phyloP scores from a whole-genome alignment of 2,113 vertebrate genomes.

The Lepus timidus region DNA sequence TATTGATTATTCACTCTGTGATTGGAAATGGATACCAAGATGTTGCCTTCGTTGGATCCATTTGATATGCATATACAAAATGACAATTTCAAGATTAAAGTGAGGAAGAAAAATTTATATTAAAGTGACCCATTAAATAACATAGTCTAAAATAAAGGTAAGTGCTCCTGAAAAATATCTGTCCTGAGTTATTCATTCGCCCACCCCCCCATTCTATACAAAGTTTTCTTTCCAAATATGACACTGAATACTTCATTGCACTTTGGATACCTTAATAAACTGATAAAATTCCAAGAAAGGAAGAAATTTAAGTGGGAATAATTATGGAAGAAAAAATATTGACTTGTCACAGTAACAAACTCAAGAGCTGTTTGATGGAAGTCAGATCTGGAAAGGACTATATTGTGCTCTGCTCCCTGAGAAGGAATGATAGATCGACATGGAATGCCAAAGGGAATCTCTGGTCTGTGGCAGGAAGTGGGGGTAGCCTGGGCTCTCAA shows the following conservation, averaged over 20 bases:
- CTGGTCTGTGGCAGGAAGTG: slow-evolving; percentile 9
- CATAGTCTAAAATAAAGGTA: slow-evolving; percentile 30
- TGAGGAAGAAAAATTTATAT: not conserved
- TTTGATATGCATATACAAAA: not conserved
- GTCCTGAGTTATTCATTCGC: not conserved
- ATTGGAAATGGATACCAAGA: not conserved
- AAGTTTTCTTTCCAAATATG: slow-evolving; percentile 8
- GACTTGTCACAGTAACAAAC: not conserved
- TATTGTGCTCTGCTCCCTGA: slow-evolving; percentile 29
- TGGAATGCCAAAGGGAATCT: not conserved
- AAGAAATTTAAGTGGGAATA: no score
- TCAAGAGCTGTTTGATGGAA: slow-evolving; percentile 37
- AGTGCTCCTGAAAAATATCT: slow-evolving; percentile 12
- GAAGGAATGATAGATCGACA: not conserved
- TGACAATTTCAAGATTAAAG: not conserved
- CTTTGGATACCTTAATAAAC: slow-evolving; percentile 12
- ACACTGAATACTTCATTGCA: not conserved
- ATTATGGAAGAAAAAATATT: no score
- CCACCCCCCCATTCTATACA: slow-evolving; percentile 5
- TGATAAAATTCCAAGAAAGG: slow-evolving; percentile 55
- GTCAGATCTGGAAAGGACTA: slow-evolving; percentile 9
- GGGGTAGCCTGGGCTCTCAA: not conserved
- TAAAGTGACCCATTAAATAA: slow-evolving; percentile 50
- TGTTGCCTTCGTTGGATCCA: not conserved
- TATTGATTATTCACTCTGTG: slow-evolving; percentile 27